A percentile compares a stretch with the other conserved stretches of the same genome.
phyloP scores from a whole-genome alignment of 2,797 vertebrate genomes.

The Periophthalmus magnuspinnatus region DNA sequence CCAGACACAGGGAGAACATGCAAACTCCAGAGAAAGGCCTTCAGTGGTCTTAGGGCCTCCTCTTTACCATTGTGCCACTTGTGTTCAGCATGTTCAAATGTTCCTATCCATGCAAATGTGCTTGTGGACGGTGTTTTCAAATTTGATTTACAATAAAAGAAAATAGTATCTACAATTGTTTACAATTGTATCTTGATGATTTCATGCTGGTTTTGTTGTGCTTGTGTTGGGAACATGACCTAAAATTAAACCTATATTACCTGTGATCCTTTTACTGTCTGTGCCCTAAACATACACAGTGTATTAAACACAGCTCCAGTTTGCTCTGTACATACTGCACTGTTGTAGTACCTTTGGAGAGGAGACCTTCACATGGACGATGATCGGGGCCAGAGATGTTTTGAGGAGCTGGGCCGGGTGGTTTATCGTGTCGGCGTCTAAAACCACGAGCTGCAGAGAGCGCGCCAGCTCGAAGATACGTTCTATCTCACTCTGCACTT shows the following conservation, averaged over 20 bases:
- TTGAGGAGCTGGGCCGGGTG: constrained; percentile 96
- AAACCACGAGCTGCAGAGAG: constrained; percentile 93
- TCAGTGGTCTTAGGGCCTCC: no score
- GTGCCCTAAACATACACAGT: constrained; percentile 1
- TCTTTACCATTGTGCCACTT: no score
- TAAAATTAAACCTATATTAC: constrained; percentile 30
- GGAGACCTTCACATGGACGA: constrained; percentile 97
- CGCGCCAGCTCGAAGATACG: constrained; percentile 96
- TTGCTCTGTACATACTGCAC: no score
- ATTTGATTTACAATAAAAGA: not conserved
- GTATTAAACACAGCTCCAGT: not conserved
- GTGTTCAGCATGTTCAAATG: no score
- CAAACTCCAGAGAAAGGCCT: not conserved
- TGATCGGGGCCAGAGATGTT: constrained; percentile 95
- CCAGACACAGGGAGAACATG: not conserved
- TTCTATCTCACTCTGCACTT: constrained; percentile 97
- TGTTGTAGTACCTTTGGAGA: constrained; percentile 88
- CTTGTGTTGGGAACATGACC: constrained; percentile 21
- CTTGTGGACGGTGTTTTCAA: constrained; percentile 6
- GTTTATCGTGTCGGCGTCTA: constrained; percentile 96
- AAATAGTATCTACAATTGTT: no score
- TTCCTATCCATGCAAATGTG: constrained; percentile 46
- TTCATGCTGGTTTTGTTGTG: constrained; percentile 38
- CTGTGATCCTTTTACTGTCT: constrained; percentile 18
- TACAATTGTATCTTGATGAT: not conserved